Percentiles rank a stretch among this genome's conserved stretches.
phyloP scores from a whole-genome alignment of 2,113 vertebrate species.

The Calidris pygmaea region DNA sequence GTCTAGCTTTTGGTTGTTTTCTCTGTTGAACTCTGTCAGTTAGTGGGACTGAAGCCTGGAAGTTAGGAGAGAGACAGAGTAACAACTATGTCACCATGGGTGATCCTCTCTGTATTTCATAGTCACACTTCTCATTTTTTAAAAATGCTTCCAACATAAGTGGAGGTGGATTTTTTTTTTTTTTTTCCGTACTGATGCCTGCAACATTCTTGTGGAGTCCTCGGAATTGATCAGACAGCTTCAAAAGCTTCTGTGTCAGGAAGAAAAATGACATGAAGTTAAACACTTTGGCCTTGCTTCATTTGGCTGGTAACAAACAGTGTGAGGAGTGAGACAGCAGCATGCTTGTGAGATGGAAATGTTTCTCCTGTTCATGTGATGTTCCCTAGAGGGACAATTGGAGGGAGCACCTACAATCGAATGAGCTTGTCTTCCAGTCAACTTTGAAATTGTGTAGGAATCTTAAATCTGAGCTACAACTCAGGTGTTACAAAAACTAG shows the following conservation, averaged over 20 bases:
- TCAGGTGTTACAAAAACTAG: not conserved
- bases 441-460: not conserved
- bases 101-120: not conserved
- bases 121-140: not conserved
- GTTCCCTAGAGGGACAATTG: not conserved
- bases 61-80: not conserved
- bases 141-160: not conserved
- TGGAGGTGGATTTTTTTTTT: not conserved
- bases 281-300: not conserved
- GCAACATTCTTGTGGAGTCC: not conserved
- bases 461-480: not conserved
- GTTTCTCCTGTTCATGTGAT: not conserved
- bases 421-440: not conserved
- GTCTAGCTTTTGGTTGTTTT: not conserved
- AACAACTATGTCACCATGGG: not conserved
- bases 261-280: not conserved
- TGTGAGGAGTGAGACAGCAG: not conserved
- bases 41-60: not conserved
- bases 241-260: not conserved
- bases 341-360: not conserved
- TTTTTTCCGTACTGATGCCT: not conserved
- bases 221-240: not conserved
- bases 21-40: not conserved
- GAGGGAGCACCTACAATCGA: accelerated
- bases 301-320: not conserved